A percentile compares a stretch with the other conserved stretches of the same genome.
phyloP scores from a whole-genome alignment of 53 echinoderm and acorn worm genomes.

The Antedon mediterranea region DNA sequence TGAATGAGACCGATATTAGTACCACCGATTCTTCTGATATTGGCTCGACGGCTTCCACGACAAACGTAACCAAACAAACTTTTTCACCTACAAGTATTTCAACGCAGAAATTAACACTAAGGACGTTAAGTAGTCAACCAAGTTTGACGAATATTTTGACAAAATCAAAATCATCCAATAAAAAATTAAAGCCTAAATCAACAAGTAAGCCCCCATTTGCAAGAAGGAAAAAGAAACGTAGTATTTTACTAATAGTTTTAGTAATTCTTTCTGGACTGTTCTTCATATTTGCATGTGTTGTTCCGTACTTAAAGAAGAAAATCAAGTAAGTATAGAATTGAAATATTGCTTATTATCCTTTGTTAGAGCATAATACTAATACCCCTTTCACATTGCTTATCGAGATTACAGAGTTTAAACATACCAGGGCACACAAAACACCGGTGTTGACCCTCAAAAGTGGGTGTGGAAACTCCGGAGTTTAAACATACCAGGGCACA shows the following conservation, averaged over 20 bases:
- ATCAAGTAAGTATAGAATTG: slow-evolving; percentile 41
- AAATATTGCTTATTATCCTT: too few relatives aligned
- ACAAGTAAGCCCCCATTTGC: neutral
- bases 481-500: too few relatives aligned
- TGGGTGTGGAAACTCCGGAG: too few relatives aligned
- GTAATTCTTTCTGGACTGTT: neutral
- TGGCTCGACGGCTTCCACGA: neutral
- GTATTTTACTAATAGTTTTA: neutral
- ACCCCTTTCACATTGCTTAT: too few relatives aligned
- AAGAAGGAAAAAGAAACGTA: neutral
- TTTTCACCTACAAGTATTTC: neutral
- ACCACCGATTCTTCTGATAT: neutral
- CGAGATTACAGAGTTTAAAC: too few relatives aligned
- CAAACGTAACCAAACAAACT: neutral
- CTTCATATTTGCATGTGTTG: slow-evolving; percentile 3
- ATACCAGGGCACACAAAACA: too few relatives aligned
- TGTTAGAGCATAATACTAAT: too few relatives aligned
- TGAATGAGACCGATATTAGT: neutral
- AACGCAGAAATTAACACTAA: neutral
- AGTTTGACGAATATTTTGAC: neutral
- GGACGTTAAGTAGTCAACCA: neutral
- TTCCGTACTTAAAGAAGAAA: slow-evolving; percentile 33
- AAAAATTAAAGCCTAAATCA: neutral
- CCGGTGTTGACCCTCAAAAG: too few relatives aligned
- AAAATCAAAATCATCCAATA: neutral